These are phyloP conservation scores for Planiliza haematocheilus DNA, from an alignment of 2,113 vertebrate species.

Conservation along the genomic window DNA sequence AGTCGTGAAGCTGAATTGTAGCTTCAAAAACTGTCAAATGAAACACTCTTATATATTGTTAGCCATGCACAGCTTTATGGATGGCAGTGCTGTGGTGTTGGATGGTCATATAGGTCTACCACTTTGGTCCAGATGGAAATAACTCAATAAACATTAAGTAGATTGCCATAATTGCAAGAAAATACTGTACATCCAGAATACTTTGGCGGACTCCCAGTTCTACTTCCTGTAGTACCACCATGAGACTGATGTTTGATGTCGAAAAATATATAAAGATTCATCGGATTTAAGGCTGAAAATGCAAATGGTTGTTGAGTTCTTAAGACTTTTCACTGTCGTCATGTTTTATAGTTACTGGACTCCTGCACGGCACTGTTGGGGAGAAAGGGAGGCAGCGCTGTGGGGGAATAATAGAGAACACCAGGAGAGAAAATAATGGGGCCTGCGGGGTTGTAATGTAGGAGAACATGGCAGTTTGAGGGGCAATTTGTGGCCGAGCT, in stretches of 20 bases:
- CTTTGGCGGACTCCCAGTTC: too few relatives aligned
- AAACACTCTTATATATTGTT: background rate
- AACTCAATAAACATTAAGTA: too few relatives aligned
- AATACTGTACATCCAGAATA: too few relatives aligned
- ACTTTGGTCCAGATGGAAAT: background rate
- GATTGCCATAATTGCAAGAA: too few relatives aligned
- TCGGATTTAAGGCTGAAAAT: too few relatives aligned
- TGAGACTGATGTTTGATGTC: background rate
- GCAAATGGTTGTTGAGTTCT: too few relatives aligned
- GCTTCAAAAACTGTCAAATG: background rate
- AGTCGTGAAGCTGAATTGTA: background rate
- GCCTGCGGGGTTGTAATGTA: slow-evolving; percentile 1
- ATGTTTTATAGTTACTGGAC: slow-evolving; percentile 37
- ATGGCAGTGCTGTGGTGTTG: background rate
- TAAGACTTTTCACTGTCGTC: slow-evolving; percentile 15
- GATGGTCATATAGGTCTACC: background rate
- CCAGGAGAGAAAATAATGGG: slow-evolving; percentile 24
- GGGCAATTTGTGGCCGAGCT: slow-evolving; percentile 12
- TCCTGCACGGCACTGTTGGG: slow-evolving; percentile 21
- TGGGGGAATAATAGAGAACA: background rate
- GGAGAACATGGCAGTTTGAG: background rate
- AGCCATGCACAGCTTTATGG: background rate
- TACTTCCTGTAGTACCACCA: too few relatives aligned
- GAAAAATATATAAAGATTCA: too few relatives aligned
- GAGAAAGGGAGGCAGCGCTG: slow-evolving; percentile 18